These are phyloP conservation scores for Spialia ferax DNA, from an alignment of 2,888 invertebrate species.

Conservation along the genomic window DNA sequence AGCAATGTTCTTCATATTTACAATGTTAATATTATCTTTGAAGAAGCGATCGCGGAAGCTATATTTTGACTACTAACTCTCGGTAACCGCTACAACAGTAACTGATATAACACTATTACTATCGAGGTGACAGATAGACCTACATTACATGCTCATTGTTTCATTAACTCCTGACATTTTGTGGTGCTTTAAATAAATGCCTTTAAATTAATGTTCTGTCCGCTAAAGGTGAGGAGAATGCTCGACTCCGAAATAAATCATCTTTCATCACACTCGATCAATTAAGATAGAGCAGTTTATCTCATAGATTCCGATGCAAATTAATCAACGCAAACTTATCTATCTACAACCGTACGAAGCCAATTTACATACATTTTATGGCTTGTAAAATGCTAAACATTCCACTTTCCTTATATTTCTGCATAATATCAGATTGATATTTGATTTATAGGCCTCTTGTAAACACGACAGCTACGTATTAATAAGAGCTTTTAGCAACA, in stretches of 20 bases:
- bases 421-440: conserved; percentile 41
- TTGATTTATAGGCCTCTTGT: conserved; percentile 37
- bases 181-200: conserved; percentile 48
- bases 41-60: conserved; percentile 28
- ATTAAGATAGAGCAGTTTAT: conserved; percentile 37
- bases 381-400: conserved; percentile 41
- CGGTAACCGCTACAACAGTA: conserved; percentile 20
- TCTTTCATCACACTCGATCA: conserved; percentile 41
- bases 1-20: not conserved
- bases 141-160: conserved; percentile 45
- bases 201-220: conserved; percentile 44
- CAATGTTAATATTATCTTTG: conserved; percentile 17
- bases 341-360: conserved; percentile 35
- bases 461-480: conserved; percentile 34
- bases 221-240: conserved; percentile 38
- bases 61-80: conserved; percentile 30
- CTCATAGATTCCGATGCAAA: conserved; percentile 36
- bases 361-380: conserved; percentile 41
- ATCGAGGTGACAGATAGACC: conserved; percentile 42
- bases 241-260: conserved; percentile 37
- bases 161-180: conserved; percentile 50
- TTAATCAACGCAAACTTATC: conserved; percentile 40
- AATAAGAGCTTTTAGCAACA: conserved; percentile 39
- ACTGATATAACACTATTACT: conserved; percentile 35
- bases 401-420: conserved; percentile 39